Evolutionary conservation across 2,888 invertebrate genomes (phyloP), one percentile per base, ranked within the genome.

Genomic region (Mamestra brassicae): DNA sequence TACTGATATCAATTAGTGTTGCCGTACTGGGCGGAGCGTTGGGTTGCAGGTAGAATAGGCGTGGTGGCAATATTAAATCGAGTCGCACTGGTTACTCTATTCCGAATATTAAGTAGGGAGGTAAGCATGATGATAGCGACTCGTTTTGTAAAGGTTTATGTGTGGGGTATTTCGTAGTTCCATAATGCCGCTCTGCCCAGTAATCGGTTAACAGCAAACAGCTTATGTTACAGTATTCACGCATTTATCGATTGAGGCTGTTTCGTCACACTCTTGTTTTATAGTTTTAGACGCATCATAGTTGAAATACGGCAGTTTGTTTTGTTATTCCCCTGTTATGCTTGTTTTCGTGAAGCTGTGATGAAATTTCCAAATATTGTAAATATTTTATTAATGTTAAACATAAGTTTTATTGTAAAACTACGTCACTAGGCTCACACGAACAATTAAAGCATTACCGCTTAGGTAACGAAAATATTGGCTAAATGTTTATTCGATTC

Each of bases 321-420:
- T 96, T 95, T 95, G 95, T 96, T 96, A 87, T 94, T 93, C 89
- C 90, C 91, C 93, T 94, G 94, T 96, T 96, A 94, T 93, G 95
- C 95, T 96, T 96, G 94, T 96, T 96, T 91, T 96, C 93, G 96
- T 96, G 95, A 95, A 93, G 96, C 96, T 96, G 96, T 96, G 96
- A 96, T 96, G 95, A 95, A 92, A 93, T 94, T 94, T 92, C 96
- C 96, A 96, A 96, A 96, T 95, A 96, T 93, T 96, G 96, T 96
- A 96, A 93, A 96, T 96, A 95, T 93, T 93, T 94, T 95, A 94
- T 93, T 93, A 95, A 93, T 93, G 94, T 95, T 95, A 86, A 83
- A 82, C 60, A 89, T 95, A 95, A 94, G 95, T 92, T 93, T 93
- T 92, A 92, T 90, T 91, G 86, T 92, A 92, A 92, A 91, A 89